Percentiles rank a stretch among this genome's conserved stretches.
phyloP scores from a whole-genome alignment of 2,888 invertebrate species.

The Brachyptera risi region DNA sequence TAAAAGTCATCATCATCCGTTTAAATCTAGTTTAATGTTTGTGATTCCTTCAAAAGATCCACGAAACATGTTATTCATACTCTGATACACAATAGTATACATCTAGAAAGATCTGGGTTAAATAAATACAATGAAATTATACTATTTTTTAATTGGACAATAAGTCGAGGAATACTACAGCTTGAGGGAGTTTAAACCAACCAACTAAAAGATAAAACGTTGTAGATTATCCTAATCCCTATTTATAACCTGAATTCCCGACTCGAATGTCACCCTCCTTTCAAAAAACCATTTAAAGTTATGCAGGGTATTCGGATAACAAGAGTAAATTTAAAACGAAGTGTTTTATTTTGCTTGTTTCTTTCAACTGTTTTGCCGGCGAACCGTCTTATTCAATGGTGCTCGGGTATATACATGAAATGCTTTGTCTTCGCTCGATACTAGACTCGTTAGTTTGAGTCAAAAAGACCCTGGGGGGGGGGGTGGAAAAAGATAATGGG shows the following conservation, averaged over 20 bases:
- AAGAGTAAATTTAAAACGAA: neutral
- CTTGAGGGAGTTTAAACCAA: neutral
- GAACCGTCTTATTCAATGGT: constrained; percentile 20
- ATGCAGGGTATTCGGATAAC: neutral
- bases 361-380: neutral
- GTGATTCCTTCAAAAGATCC: no score
- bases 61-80: no score
- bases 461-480: neutral
- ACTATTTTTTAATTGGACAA: neutral
- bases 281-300: neutral
- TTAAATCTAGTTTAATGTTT: no score
- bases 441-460: constrained; percentile 16
- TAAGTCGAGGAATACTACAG: neutral
- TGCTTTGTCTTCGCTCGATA: constrained; percentile 22
- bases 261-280: neutral
- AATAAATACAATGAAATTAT: no score
- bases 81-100: no score
- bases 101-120: no score
- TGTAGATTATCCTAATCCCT: constrained; percentile 1
- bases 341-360: neutral
- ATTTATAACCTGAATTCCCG: constrained; percentile 1
- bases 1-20: no score
- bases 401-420: constrained; percentile 22
- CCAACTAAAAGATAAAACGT: neutral
- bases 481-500: constrained; percentile 1